Evolutionary conservation across 2,888 invertebrate genomes (phyloP), one percentile per base, ranked within the genome.

Genomic region (Calameuta filiformis): DNA sequence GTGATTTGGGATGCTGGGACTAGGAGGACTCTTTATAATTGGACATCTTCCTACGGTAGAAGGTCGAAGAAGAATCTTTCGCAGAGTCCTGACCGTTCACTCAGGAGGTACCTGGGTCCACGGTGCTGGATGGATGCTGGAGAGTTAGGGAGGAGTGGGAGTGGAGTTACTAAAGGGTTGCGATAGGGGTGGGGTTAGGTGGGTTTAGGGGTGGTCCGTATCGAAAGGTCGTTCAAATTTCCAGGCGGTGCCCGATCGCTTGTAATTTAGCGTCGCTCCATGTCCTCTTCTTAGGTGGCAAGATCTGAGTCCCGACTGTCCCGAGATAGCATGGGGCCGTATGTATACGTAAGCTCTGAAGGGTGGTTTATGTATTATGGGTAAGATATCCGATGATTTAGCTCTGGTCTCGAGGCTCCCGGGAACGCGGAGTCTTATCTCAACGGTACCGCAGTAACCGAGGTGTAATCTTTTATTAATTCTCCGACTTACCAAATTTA

Each of bases 331-430:
- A 79, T 69, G 69, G 76, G 34, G 79, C 82, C 79, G 82, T 82
- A 80, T 84, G 85, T 89, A 85, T 88, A 88, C 87, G 88, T 88
- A 90, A 90, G 91, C 89, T 85, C 40, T 87, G 90, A 90, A 91
- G 91, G 91, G 91, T 90, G 91, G 88, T 91, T 91, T 91, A 91
- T 91, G 91, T 91, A 91, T 91, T 90, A 90, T 88, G 88, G 89
- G 88, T 89, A 89, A 91, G 91, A 91, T 91, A 91, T 91, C 91
- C 91, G 91, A 91, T 91, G 91, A 91, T 91, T 91, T 91, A 91
- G 90, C 91, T 89, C 84, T 87, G 88, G 87, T 85, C 86, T 87
- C 87, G 83, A 85, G 87, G 82, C 87, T 83, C 86, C 83, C 82
- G 79, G 79, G 79, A 79, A 73, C 73, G 79, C 69, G 71, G 79